Percentiles rank a stretch among this genome's conserved stretches.
Evolutionary conservation across 2,113 vertebrate species (phyloP).

Genomic region (Eptatretus burgeri): DNA sequence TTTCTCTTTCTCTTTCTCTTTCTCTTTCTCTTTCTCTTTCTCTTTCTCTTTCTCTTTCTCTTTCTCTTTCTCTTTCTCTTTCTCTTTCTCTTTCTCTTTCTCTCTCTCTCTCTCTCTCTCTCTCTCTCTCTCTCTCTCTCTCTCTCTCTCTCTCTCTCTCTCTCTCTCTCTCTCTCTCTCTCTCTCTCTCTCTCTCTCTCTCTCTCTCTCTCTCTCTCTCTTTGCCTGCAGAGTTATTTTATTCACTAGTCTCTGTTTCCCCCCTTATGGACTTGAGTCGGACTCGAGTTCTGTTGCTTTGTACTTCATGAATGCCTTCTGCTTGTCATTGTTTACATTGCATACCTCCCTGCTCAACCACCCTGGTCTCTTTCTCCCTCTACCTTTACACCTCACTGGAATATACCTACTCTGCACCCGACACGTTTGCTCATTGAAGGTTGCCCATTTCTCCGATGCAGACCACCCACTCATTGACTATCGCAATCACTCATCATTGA

Average conservation of each 20-base stretch:
- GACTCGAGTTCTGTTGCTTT: too few relatives aligned
- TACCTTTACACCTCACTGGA: too few relatives aligned
- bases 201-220: constrained; percentile 4
- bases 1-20: neutral
- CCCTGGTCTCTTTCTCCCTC: too few relatives aligned
- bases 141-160: neutral
- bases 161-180: neutral
- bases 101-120: neutral
- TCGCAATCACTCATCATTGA: too few relatives aligned
- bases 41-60: neutral
- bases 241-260: neutral
- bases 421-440: too few relatives aligned
- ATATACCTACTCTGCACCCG: too few relatives aligned
- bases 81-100: neutral
- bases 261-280: too few relatives aligned
- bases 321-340: too few relatives aligned
- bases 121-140: neutral
- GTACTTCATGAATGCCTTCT: too few relatives aligned
- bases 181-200: neutral
- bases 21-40: neutral
- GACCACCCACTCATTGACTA: too few relatives aligned
- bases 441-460: too few relatives aligned
- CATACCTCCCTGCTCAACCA: too few relatives aligned
- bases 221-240: neutral
- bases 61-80: neutral